These are phyloP conservation scores for Pinctada fucata DNA, from an alignment of 2,888 invertebrate genomes.

Conservation along the genomic window DNA sequence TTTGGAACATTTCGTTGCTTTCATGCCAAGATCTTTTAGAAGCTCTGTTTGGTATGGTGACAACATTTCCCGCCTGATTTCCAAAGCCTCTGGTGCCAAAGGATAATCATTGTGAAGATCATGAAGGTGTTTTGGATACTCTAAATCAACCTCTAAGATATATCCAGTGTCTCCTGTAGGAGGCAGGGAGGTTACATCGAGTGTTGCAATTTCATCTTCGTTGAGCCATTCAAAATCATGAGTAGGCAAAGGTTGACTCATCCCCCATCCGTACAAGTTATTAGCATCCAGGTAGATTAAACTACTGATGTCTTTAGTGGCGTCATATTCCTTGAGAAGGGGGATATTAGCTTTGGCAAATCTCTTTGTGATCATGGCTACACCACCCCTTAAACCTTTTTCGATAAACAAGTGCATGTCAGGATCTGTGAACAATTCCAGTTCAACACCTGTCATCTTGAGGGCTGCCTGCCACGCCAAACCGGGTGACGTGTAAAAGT, in stretches of 20 bases:
- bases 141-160: slow-evolving; percentile 40
- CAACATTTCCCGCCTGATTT: slow-evolving; percentile 31
- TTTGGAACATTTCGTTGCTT: neutral
- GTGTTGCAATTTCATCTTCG: slow-evolving; percentile 14
- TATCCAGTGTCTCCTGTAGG: slow-evolving; percentile 3
- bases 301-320: neutral
- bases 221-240: slow-evolving; percentile 58
- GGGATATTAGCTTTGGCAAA: slow-evolving; percentile 44
- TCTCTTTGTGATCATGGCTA: slow-evolving; percentile 53
- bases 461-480: slow-evolving; percentile 46
- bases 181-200: neutral
- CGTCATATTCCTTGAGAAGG: neutral
- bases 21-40: neutral
- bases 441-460: neutral
- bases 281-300: slow-evolving; percentile 46
- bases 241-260: slow-evolving; percentile 62
- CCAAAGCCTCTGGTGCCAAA: neutral
- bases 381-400: slow-evolving; percentile 46
- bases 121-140: slow-evolving; percentile 12
- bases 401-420: slow-evolving; percentile 60
- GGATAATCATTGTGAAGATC: slow-evolving; percentile 50
- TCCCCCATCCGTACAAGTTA: slow-evolving; percentile 53
- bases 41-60: neutral
- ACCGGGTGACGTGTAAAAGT: slow-evolving; percentile 66
- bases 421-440: slow-evolving; percentile 62